Conservation (phyloP, 1,140 invertebrate species). For the Heliothis virescens region DNA sequence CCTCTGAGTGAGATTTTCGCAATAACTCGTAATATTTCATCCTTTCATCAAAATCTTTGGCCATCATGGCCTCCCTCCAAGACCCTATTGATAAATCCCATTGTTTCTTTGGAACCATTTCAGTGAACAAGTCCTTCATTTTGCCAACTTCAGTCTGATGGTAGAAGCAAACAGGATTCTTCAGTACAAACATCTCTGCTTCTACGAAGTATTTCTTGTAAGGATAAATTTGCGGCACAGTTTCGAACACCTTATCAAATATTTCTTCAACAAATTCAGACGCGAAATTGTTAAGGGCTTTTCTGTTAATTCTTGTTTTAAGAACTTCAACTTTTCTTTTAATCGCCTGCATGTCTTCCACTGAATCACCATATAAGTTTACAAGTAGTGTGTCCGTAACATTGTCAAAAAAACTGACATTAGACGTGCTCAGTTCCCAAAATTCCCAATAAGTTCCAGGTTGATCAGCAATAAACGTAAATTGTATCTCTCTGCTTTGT, state of each 20-base stretch:
- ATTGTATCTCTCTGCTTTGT: constrained; percentile 67
- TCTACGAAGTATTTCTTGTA: constrained; percentile 76
- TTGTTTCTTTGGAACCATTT: constrained; percentile 64
- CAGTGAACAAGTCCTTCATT: constrained; percentile 70
- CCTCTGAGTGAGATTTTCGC: constrained; percentile 64
- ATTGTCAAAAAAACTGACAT: constrained; percentile 72
- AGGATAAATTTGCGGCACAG: constrained; percentile 68
- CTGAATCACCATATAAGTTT: constrained; percentile 69
- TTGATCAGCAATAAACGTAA: constrained; percentile 72
- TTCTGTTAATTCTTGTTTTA: constrained; percentile 64
- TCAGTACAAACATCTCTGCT: constrained; percentile 76
- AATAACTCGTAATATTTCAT: constrained; percentile 75
- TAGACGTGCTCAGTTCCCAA: constrained; percentile 73
- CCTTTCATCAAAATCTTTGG: constrained; percentile 75
- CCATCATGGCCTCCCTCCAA: constrained; percentile 75
- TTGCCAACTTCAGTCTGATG: constrained; percentile 77
- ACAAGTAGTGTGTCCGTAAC: constrained; percentile 62
- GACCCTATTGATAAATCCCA: constrained; percentile 76
- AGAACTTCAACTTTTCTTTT: constrained; percentile 61
- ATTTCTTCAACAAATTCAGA: constrained; percentile 59
- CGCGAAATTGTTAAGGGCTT: constrained; percentile 61
- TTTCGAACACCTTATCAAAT: constrained; percentile 59
- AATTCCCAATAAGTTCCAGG: constrained; percentile 71
- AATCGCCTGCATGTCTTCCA: constrained; percentile 64
- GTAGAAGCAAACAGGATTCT: constrained; percentile 79